Percentiles rank a stretch among this genome's conserved stretches.
phyloP scores from a whole-genome alignment of 1,140 invertebrate species.

The Philaenus spumarius region DNA sequence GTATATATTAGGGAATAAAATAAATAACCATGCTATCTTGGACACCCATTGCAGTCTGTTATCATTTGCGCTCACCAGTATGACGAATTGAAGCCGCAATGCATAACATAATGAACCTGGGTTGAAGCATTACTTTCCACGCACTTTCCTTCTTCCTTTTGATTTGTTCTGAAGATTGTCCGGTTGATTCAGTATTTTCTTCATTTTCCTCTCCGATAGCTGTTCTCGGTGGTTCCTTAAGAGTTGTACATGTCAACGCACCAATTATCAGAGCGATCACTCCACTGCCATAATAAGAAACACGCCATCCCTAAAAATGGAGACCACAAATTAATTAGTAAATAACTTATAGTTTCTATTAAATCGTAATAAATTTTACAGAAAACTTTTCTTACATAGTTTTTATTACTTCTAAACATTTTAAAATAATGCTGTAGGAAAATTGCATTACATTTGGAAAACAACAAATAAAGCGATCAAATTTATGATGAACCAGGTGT shows the following conservation, averaged over 20 bases:
- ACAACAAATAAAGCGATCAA: too few relatives aligned
- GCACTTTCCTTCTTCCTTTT: constrained; percentile 44
- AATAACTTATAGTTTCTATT: background rate
- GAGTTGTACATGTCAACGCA: constrained; percentile 62
- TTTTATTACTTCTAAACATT: too few relatives aligned
- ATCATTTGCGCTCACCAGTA: constrained; percentile 71
- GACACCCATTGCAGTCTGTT: too few relatives aligned
- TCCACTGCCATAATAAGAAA: constrained; percentile 78
- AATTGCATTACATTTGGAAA: too few relatives aligned
- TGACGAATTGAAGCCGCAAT: constrained; percentile 85
- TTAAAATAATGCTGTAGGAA: too few relatives aligned
- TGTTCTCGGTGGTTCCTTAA: constrained; percentile 69
- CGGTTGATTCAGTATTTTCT: constrained; percentile 29
- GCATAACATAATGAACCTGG: constrained; percentile 71
- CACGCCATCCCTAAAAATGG: constrained; percentile 70
- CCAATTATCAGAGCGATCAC: constrained; percentile 71
- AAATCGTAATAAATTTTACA: too few relatives aligned
- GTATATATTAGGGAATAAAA: too few relatives aligned
- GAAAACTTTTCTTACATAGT: too few relatives aligned
- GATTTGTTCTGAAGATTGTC: background rate
- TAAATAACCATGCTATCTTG: too few relatives aligned
- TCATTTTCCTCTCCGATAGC: constrained; percentile 58
- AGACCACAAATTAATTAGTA: background rate
- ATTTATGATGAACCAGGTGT: too few relatives aligned
- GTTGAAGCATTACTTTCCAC: constrained; percentile 67